Percentiles rank a stretch among this genome's conserved stretches.
Evolutionary conservation across 92 coral and sea anemone species (phyloP).

Genomic region (Epizoanthus scotinus): DNA sequence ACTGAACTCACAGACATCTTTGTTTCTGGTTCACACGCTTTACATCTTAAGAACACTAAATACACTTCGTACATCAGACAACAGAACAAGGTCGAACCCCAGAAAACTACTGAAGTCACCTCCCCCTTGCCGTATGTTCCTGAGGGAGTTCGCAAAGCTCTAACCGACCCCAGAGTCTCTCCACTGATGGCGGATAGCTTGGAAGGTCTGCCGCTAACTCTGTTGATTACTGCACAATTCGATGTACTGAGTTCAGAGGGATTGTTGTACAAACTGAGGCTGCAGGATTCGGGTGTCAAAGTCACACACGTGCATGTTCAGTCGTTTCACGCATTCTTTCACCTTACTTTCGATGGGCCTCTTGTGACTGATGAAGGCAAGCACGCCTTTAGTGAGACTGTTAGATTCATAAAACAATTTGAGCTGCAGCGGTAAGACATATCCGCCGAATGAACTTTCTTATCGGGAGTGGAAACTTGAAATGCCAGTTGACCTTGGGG

Average conservation of each 20-base stretch:
- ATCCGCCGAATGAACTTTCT: background rate
- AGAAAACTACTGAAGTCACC: background rate
- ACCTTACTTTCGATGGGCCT: constrained; percentile 4
- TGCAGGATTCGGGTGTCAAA: constrained; percentile 42
- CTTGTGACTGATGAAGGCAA: constrained; percentile 30
- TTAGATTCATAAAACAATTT: constrained; percentile 17
- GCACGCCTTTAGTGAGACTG: constrained; percentile 18
- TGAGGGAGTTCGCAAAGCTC: constrained; percentile 30
- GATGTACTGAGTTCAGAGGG: constrained; percentile 49
- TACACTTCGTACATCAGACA: constrained; percentile 29
- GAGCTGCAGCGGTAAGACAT: background rate
- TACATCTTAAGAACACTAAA: constrained; percentile 43
- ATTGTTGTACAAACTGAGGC: constrained; percentile 40
- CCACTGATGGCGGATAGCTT: constrained; percentile 46
- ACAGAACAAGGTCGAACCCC: background rate
- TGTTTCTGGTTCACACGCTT: constrained; percentile 39
- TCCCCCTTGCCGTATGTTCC: constrained; percentile 17
- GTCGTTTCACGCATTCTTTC: constrained; percentile 23
- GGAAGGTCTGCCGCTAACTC: constrained; percentile 37
- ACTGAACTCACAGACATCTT: constrained; percentile 15
- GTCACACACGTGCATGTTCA: constrained; percentile 42
- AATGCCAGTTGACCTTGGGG: no score
- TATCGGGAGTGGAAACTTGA: no score
- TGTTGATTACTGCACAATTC: constrained; percentile 45
- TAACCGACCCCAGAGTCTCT: constrained; percentile 35